These are phyloP conservation scores for Druon quercuslanigerum DNA, from an alignment of 1,140 invertebrate species.

Conservation along the genomic window DNA sequence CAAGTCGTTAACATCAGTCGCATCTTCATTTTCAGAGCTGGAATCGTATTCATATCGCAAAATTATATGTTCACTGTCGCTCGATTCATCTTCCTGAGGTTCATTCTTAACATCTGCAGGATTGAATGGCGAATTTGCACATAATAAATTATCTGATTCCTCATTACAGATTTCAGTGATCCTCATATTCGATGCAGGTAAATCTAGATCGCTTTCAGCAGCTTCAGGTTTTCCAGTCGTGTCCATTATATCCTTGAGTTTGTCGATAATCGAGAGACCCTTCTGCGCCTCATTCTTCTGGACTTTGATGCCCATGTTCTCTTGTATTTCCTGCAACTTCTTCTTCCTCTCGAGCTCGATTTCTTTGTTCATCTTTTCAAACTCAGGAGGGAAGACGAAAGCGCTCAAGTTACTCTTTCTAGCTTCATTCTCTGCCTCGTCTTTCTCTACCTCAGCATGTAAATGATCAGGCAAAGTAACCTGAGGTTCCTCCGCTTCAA, in stretches of 20 bases:
- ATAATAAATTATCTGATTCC: neutral
- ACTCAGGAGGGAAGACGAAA: slow-evolving; percentile 69
- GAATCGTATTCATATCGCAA: slow-evolving; percentile 63
- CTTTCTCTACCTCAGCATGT: slow-evolving; percentile 22
- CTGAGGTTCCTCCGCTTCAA: slow-evolving; percentile 31
- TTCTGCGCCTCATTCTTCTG: slow-evolving; percentile 54
- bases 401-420: slow-evolving; percentile 63
- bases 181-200: neutral
- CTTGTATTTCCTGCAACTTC: slow-evolving; percentile 68
- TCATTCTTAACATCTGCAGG: slow-evolving; percentile 31
- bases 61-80: slow-evolving; percentile 41
- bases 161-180: neutral
- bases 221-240: slow-evolving; percentile 42
- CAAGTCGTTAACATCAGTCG: slow-evolving; percentile 65
- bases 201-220: neutral
- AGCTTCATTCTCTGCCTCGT: slow-evolving; percentile 3
- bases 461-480: slow-evolving; percentile 27
- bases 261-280: slow-evolving; percentile 66
- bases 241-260: slow-evolving; percentile 69
- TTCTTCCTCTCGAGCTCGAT: slow-evolving; percentile 70
- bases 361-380: slow-evolving; percentile 69
- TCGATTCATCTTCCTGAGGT: slow-evolving; percentile 39
- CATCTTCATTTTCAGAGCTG: slow-evolving; percentile 62
- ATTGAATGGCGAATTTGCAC: neutral
- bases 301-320: slow-evolving; percentile 66